Percentiles rank a stretch among this genome's conserved stretches.
Conservation (phyloP, 2,113 vertebrate species). For the Gavia stellata region DNA sequence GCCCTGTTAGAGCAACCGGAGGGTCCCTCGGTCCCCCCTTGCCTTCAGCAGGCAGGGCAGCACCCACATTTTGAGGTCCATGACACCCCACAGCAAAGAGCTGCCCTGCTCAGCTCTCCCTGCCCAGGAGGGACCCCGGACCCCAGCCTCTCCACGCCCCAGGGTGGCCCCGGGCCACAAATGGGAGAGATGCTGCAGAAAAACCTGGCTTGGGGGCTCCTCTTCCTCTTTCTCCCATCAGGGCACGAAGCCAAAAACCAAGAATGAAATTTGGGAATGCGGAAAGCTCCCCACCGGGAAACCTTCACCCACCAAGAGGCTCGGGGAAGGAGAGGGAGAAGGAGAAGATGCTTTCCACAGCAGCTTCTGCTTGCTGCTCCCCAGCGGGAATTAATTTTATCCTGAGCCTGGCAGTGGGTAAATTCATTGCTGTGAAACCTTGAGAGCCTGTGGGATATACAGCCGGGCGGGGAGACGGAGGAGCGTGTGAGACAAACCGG, state of each 20-base stretch:
- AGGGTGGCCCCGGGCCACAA: neutral
- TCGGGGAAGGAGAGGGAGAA: neutral
- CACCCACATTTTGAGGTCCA: neutral
- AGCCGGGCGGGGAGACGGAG: neutral
- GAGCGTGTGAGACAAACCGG: neutral
- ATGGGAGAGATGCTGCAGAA: neutral
- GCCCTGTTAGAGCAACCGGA: neutral
- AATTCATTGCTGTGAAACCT: neutral
- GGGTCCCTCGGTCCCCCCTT: fast-evolving
- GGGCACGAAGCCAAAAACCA: neutral
- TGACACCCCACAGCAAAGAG: neutral
- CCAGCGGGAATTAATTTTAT: neutral
- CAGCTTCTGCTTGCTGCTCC: neutral
- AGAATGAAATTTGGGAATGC: neutral
- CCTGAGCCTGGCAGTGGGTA: neutral
- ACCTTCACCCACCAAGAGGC: neutral
- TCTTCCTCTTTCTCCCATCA: neutral
- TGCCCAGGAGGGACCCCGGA: fast-evolving
- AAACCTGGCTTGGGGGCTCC: neutral
- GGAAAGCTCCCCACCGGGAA: neutral
- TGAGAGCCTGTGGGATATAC: neutral
- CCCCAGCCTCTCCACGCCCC: neutral
- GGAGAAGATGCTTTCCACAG: neutral
- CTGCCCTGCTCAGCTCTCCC: neutral
- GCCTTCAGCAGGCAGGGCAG: neutral